Evolutionary conservation across 1,140 invertebrate species (phyloP), one percentile per base, ranked within the genome.

Genomic region (Drosophila virilis): DNA sequence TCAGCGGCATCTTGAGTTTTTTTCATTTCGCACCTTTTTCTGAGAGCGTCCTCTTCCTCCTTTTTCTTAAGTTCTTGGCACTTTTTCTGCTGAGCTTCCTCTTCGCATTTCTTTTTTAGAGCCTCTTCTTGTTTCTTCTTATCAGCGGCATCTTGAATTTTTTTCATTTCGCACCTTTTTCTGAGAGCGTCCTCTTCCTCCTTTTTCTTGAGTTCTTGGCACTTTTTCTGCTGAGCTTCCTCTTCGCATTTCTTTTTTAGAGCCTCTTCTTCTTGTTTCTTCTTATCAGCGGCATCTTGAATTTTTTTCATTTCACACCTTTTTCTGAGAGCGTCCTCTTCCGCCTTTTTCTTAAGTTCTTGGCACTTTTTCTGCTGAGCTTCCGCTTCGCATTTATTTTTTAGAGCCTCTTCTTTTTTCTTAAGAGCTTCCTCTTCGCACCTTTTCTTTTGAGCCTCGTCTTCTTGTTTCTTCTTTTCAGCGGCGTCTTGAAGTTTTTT

Each of bases 241-340:
- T 22, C 7, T 35, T 62, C 12, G 3, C 38, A 28, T n/a, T 67
- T 37, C 37, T 60, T 17, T 22, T 28, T 46, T 46, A 33, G 22
- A n/a, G 5, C 38, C 13, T 52, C 8, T 1, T 65, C 37, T 5
- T 0, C 6, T 1, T 61, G 22, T 28, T 22, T 15, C 38, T 7
- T 40, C 12, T 59, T 28, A 12, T 42, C 15, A 15, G 42, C 15
- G 8, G 37, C 13, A 1, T 28, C 45, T 10, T 22, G 7, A 0
- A n/a, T n/a, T 51, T 40, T 15, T 42, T n/a, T n/a, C 28, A 22
- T 12, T 13, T 42, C 1, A 1, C n/a, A 10, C 8, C 57, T 22
- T 28, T 28, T 12, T 10, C 15, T 22, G 3, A 51, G 17, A 28
- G 22, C 22, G 0, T 33, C 22, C 12, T 60, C n/a, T 22, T 40